Evolutionary conservation across 2,113 vertebrate species (phyloP), one percentile per base, ranked within the genome.

Genomic region (Kryptolebias marmoratus): DNA sequence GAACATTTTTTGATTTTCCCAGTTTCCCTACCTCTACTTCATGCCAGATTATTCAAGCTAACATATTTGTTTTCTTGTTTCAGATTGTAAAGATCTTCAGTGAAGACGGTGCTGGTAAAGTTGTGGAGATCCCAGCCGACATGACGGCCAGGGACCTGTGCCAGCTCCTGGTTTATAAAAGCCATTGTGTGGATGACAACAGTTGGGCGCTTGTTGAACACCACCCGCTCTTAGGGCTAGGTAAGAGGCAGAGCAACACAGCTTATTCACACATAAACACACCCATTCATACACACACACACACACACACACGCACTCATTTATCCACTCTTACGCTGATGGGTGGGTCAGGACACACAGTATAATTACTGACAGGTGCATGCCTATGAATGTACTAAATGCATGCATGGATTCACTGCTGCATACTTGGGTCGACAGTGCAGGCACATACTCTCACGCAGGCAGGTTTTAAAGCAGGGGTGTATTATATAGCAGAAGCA

Each of bases 111-210:
- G 95, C 96, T 65, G 93, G 96, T 88, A 99, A 96, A 93, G 96
- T 96, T 83, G 95, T 99, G 92, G 97, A 99, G 94, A 96, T 98
- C 84, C 95, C 95, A 55, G 94, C 96, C 28, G 96, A 98, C 92
- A 97, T 96, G 96, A 98, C 96, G 10, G 95, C 96, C 92, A 95
- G 96, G 90, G 96, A 99, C 92, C 94, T 99, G 87, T 98, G 97
- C 93, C 97, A 99, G 90, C 89, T 98, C 85, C 95, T 99, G 91
- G 95, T 98, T 84, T 97, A 99, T 93, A 96, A 95, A 91, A 97
- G 95, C 93, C 97, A 99, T 93, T 99, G 96, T 93, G 94, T 99
- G 93, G 96, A 99, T 82, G 98, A 99, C 93, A 96, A 97, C 95
- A 98, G 95, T 94, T 99, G 98, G 98, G 93, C 95, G 50, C 95